Evolutionary conservation across 2,113 vertebrate genomes (phyloP).

Genomic region (Pomatostomus ruficeps): DNA sequence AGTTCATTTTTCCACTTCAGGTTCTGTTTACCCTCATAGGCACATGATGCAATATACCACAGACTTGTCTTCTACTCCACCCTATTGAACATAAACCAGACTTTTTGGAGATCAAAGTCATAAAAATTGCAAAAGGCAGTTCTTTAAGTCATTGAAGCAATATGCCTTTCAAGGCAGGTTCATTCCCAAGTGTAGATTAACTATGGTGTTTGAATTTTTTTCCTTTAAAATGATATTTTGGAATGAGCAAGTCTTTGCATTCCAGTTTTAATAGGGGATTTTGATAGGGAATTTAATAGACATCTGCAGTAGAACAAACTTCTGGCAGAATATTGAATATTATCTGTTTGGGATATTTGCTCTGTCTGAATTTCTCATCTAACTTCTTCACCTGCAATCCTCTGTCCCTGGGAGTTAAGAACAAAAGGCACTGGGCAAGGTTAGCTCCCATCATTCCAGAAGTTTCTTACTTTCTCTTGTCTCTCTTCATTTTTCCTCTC

Average conservation of each 20-base stretch:
- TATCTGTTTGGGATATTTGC: not conserved
- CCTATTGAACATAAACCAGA: conserved; percentile 29
- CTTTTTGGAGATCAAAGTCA: not conserved
- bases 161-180: not conserved
- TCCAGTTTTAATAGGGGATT: not conserved
- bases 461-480: not conserved
- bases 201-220: not conserved
- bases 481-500: not conserved
- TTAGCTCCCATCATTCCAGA: not conserved
- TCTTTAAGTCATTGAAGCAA: not conserved
- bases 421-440: not conserved
- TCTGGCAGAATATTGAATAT: not conserved
- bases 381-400: not conserved
- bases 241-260: not conserved
- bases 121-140: not conserved
- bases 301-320: not conserved
- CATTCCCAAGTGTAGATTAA: not conserved
- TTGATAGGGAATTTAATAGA: not conserved
- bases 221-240: not conserved
- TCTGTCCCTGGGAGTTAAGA: not conserved
- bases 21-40: not conserved
- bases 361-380: not conserved
- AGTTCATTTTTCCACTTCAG: conserved; percentile 12
- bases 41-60: not conserved
- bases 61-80: not conserved